These are phyloP conservation scores for Sturnus vulgaris DNA, from an alignment of 2,113 vertebrate genomes.

Conservation along the genomic window DNA sequence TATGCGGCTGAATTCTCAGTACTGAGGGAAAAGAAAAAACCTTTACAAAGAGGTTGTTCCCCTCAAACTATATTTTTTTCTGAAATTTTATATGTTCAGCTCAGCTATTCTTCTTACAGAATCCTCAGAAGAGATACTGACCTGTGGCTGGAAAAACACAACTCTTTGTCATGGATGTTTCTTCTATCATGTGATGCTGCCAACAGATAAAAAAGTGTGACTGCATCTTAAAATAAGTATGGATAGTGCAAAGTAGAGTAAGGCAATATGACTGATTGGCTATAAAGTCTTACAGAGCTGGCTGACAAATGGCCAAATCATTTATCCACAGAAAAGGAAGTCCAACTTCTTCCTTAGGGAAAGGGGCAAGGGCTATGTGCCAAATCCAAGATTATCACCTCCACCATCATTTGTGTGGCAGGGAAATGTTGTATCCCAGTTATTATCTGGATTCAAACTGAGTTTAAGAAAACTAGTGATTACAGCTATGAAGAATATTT, in stretches of 20 bases:
- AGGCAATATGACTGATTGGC: background rate
- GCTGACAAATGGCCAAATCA: background rate
- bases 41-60: background rate
- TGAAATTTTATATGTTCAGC: background rate
- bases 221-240: background rate
- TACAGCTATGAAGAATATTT: background rate
- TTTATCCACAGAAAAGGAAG: background rate
- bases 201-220: background rate
- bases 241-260: background rate
- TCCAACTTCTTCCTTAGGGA: background rate
- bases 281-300: background rate
- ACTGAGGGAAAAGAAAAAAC: background rate
- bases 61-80: background rate
- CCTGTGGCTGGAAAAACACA: background rate
- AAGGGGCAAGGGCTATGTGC: fast-evolving
- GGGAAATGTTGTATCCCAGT: background rate
- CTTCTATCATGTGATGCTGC: background rate
- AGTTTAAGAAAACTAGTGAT: background rate
- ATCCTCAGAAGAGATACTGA: background rate
- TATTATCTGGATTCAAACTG: background rate
- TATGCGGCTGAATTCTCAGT: background rate
- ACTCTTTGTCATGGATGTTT: background rate
- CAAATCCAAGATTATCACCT: background rate
- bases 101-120: background rate
- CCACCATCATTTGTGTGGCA: background rate